Base-by-base conservation (phyloP, 2,888 invertebrate genomes). In the Dasysyrphus albostriatus region DNA sequence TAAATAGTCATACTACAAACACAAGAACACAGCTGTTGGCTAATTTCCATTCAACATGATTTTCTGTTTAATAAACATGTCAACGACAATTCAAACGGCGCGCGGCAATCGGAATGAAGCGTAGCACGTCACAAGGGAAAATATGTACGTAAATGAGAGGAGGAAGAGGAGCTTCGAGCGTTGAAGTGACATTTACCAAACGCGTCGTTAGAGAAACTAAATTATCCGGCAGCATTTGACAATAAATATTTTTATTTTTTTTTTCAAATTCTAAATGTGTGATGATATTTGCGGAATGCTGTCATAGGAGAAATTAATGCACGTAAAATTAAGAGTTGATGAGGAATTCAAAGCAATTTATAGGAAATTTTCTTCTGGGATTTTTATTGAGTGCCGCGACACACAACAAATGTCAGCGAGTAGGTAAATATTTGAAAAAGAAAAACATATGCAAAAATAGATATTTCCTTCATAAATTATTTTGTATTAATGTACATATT, bases 11-110 rank as follows among this genome's bases (percentile, higher is more conserved):
- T 29, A 10, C 16, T 58, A 72, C 42, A 56, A 56, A 75, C 29
- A 42, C 34, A 42, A 63, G 19, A 54, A 61, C 73, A 79, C 78
- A 87, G 87, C 83, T 87, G 83, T 87, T 87, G 87, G 87, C 87
- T 87, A 87, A 87, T 83, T 87, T 87, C 79, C 87, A 87, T 87
- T 79, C 65, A 75, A 87, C 78, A 83, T 87, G 78, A 83, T 75
- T 79, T 74, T 83, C 32, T 74, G 78, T 83, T 87, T 83, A 87
- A 87, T 87, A 87, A 87, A 87, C 83, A 83, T 83, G 83, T 83
- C 87, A 87, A 79, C 87, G 69, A 65, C 73, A 69, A 47, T 54
- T 14, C 61, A 61, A 73, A 67, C 12, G 34, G 44, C 12, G 34
- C 16, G 49, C n/a, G n/a, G 61, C 58, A 56, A 56, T 56, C 56